Conservation (phyloP, 2,113 vertebrate genomes). For the Oxygymnocypris stewartii region DNA sequence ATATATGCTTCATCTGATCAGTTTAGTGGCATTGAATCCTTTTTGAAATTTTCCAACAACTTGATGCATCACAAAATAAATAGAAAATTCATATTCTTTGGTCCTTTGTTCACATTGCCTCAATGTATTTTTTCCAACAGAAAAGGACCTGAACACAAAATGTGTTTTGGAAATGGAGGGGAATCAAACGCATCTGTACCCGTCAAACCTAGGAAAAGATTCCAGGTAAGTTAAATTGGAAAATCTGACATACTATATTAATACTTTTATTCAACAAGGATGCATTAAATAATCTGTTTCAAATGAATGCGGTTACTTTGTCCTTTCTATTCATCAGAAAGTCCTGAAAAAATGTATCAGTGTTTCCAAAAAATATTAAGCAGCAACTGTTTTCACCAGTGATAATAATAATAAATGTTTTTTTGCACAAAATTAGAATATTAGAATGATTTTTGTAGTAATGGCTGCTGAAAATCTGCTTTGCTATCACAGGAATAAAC, state of each 20-base stretch:
- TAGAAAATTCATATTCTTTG: neutral
- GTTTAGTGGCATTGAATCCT: neutral
- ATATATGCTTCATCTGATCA: neutral
- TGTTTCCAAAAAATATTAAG: neutral
- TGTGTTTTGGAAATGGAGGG: conserved; percentile 93
- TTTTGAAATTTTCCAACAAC: neutral
- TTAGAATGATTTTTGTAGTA: neutral
- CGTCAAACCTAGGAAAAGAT: conserved; percentile 78
- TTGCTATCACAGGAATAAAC: neutral
- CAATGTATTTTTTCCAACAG: conserved; percentile 70
- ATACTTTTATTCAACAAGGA: too few species aligned
- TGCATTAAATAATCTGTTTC: neutral
- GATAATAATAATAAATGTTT: neutral
- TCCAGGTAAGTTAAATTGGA: conserved; percentile 66
- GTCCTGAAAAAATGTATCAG: neutral
- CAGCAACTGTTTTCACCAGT: neutral
- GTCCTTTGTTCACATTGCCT: neutral
- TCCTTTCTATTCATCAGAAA: neutral
- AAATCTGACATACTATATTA: neutral
- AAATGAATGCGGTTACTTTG: neutral
- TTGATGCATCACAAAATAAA: neutral
- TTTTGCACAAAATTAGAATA: neutral
- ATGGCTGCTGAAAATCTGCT: too few species aligned
- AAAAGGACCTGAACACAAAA: conserved; percentile 96
- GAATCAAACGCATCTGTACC: conserved; percentile 91